phyloP scores from a whole-genome alignment of 2,888 invertebrate species.

The Pycnomerus fuliginosus region DNA sequence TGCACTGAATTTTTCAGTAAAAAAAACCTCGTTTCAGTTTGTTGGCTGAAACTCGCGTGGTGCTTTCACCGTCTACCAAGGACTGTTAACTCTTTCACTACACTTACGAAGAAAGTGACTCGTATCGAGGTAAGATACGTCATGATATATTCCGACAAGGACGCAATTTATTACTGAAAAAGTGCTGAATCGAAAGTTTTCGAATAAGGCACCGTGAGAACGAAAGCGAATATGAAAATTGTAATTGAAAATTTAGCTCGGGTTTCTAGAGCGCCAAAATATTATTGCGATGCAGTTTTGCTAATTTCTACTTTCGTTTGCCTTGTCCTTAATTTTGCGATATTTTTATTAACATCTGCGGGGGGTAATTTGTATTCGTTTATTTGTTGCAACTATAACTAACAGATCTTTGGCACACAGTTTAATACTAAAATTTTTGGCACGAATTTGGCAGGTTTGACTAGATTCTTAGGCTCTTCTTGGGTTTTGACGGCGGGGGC shows the following conservation, averaged over 20 bases:
- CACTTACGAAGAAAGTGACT: slow-evolving; percentile 36
- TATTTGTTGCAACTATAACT: slow-evolving; percentile 1
- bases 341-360: background rate
- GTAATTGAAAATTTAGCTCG: background rate
- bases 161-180: slow-evolving; percentile 25
- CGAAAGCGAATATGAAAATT: slow-evolving; percentile 2
- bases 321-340: slow-evolving; percentile 11
- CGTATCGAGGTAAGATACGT: slow-evolving; percentile 25
- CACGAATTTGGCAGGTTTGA: slow-evolving; percentile 6
- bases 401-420: slow-evolving; percentile 12
- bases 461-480: slow-evolving; percentile 9
- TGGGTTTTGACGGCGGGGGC: slow-evolving; percentile 42
- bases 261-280: slow-evolving; percentile 10
- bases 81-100: slow-evolving; percentile 38
- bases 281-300: background rate
- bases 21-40: no score
- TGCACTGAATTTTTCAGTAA: no score
- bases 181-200: slow-evolving; percentile 23
- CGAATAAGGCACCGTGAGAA: slow-evolving; percentile 15
- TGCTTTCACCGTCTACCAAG: slow-evolving; percentile 41
- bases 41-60: slow-evolving; percentile 27
- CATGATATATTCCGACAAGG: slow-evolving; percentile 30
- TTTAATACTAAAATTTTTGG: slow-evolving; percentile 9
- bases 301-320: slow-evolving; percentile 15
- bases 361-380: no score